Base-by-base conservation (phyloP, 2,797 vertebrate genomes). In the Clarias platycephalus region DNA sequence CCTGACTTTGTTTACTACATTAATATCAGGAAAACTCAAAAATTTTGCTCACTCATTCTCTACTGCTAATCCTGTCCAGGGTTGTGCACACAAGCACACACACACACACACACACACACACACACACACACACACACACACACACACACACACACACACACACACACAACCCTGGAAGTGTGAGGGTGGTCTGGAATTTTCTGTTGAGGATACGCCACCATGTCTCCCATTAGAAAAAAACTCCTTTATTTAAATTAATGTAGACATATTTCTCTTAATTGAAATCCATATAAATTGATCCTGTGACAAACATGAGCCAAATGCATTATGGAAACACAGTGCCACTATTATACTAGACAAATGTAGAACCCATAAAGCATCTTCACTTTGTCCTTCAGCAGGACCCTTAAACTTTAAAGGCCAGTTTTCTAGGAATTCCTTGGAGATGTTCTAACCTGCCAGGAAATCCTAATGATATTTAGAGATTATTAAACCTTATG, bases 141-240 rank as follows among this genome's bases (percentile, higher is more conserved):
- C 12, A 12, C 10, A 49, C 49, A 49, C 12, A 49, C 49, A 49
- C 44, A 12, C 44, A 49, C 44, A 12, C 12, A 13, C 49, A 49
- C 40, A 44, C 2, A 2, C 12, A 13, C 49, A 49, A 49, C 49
- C 7, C 49, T 3, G 12, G 49, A 49, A 49, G 49, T 49, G 49
- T 49, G 80, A 28, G 16, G 62, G n/a, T 20, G 31, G 58, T 70
- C 66, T 78, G 79, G 74, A 40, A 68, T 76, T 82, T 85, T 89
- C 89, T n/a, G 84, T 88, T 85, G 89, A 67, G 67, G 88, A 85
- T 67, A 49, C 9, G 44, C 44, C 44, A 49, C 44, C 44, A 49
- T 49, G 49, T 12, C 12, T 49, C 49, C 49, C 49, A 49, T 49
- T 49, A 49, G 44, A 49, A 49, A 49, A 49, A 49, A 49, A 20